A percentile compares a stretch with the other conserved stretches of the same genome.
phyloP scores from a whole-genome alignment of 2,113 vertebrate species.

The Gallinago undulata region DNA sequence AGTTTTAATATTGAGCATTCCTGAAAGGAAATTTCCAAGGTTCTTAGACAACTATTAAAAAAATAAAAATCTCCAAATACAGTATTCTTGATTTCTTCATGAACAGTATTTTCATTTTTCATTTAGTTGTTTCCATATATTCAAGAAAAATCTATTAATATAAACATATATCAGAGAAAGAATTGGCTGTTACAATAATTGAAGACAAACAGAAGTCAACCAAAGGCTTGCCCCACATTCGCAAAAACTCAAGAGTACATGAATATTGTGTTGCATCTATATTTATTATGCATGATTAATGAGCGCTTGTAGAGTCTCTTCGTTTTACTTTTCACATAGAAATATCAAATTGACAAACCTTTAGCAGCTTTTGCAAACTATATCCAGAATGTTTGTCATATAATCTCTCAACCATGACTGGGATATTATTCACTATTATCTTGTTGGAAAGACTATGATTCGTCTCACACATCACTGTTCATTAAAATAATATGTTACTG shows the following conservation, averaged over 20 bases:
- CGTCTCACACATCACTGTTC: slow-evolving; percentile 68
- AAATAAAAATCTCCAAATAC: neutral
- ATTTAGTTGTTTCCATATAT: neutral
- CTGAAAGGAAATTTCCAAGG: neutral
- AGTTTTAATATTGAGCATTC: neutral
- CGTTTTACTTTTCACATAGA: slow-evolving; percentile 9
- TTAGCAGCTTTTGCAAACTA: slow-evolving; percentile 24
- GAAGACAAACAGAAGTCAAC: neutral
- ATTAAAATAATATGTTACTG: slow-evolving; percentile 69
- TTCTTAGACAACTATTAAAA: neutral
- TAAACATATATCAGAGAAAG: neutral
- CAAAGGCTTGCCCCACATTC: neutral
- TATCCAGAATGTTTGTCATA: neutral
- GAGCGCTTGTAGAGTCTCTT: neutral
- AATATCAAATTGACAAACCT: neutral
- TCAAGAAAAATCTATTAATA: neutral
- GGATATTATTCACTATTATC: slow-evolving; percentile 65
- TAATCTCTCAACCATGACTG: slow-evolving; percentile 20
- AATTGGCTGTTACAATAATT: neutral
- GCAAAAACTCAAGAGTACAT: neutral
- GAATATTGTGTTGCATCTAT: neutral
- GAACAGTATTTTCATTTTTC: neutral
- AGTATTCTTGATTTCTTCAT: neutral
- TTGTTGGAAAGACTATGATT: slow-evolving; percentile 71
- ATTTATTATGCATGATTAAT: neutral